Base-by-base conservation (phyloP, 2,797 vertebrate species). In the Crocodylus rhombifer region DNA sequence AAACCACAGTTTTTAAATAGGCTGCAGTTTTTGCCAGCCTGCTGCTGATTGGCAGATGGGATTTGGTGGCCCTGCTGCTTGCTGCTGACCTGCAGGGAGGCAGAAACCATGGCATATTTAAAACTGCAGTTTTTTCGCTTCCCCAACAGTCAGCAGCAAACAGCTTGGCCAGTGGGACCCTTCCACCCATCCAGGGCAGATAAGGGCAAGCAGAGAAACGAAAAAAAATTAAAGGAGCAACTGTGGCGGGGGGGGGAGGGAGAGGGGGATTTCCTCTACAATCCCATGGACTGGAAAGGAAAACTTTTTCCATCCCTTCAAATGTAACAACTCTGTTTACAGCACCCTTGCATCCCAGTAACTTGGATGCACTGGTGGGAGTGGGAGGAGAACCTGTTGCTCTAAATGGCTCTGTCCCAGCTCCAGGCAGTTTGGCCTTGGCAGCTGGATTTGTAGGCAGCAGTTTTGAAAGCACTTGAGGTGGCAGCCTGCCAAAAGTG, bases 401-500 rank as follows among this genome's bases (percentile, higher is more conserved):
- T 58, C 12, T 20, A 65, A 26, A 74, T 51, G 9, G 67, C 69
- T 84, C 69, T 86, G 60, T 90, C 2, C 1, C 14, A 51, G 28
- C 16, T 14, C 28, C 33, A 12, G 56, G 26, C 17, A 80, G 67
- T 79, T 84, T 67, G 61, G 51, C 88, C 58, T 83, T 67, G 57
- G 62, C 0, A 89, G 91, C 20, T 73, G 2, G 36, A 36, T 4
- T 26, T 75, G 55, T 88, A 94, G 91, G 60, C 77, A 77, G 77
- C 93, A 64, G 84, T 77, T 82, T 51, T 87, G 23, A 85, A 10
- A 26, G 82, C 15, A 33, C 60, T 69, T 79, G 42, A 83, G 75
- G 74, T 83, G 23, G 74, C 89, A 42, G 30, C 8, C 87, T 89
- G 82, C 73, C 87, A 95, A 84, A 89, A 77, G 71, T 28, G 36